Conservation (phyloP, 2,113 vertebrate genomes). For the Mormyrus lacerda region DNA sequence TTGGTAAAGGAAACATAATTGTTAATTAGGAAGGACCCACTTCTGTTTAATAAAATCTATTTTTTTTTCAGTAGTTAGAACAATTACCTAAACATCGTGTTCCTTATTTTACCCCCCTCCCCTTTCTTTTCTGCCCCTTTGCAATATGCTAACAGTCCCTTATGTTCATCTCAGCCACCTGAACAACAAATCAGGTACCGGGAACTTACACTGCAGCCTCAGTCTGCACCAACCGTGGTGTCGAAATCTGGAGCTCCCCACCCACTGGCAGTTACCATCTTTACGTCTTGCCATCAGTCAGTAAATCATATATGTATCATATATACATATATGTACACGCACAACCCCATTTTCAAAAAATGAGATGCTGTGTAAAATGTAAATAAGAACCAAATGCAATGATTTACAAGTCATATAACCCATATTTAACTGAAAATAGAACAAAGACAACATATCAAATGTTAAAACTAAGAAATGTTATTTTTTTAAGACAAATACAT, state of each 20-base stretch:
- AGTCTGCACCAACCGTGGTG: slow-evolving; percentile 12
- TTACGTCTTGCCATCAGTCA: slow-evolving; percentile 9
- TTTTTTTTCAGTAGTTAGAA: neutral
- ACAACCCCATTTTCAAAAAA: too few relatives aligned
- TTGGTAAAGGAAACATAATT: neutral
- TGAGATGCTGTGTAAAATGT: too few relatives aligned
- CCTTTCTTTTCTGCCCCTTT: slow-evolving; percentile 31
- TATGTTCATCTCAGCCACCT: slow-evolving; percentile 84
- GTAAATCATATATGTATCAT: neutral
- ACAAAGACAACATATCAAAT: too few relatives aligned
- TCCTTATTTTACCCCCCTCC: neutral
- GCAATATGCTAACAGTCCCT: slow-evolving; percentile 74
- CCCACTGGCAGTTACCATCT: neutral
- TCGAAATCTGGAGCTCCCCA: neutral
- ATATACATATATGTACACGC: slow-evolving; percentile 10
- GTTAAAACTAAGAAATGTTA: too few relatives aligned
- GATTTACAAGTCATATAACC: too few relatives aligned
- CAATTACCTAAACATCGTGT: neutral
- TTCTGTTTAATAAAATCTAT: neutral
- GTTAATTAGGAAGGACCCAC: neutral
- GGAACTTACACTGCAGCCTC: slow-evolving; percentile 39
- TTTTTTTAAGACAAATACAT: too few relatives aligned
- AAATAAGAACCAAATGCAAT: too few relatives aligned
- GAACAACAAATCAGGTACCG: slow-evolving; percentile 88
- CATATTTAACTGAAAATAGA: too few relatives aligned